A percentile compares a stretch with the other conserved stretches of the same genome.
Conservation (phyloP, 2,797 vertebrate species). For the Intellagama lesueurii region DNA sequence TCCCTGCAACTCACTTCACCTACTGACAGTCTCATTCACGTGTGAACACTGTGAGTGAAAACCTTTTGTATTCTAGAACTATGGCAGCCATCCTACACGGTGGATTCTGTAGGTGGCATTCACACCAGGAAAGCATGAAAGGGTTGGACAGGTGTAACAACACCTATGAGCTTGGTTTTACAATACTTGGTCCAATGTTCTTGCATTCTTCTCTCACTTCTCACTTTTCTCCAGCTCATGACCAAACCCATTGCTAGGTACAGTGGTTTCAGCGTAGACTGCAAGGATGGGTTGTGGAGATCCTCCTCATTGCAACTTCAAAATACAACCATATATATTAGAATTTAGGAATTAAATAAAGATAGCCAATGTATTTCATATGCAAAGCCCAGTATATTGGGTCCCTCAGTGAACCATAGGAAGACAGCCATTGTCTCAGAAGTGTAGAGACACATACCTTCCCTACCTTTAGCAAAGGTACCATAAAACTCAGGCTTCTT, state of each 20-base stretch:
- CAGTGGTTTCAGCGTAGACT: background rate
- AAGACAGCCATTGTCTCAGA: too few relatives aligned
- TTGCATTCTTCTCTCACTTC: background rate
- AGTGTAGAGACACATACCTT: too few relatives aligned
- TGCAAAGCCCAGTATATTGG: too few relatives aligned
- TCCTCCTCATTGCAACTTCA: too few relatives aligned
- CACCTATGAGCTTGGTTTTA: background rate
- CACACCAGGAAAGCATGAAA: background rate
- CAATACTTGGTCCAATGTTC: background rate
- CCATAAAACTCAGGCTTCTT: too few relatives aligned
- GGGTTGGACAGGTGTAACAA: background rate
- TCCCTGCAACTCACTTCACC: background rate
- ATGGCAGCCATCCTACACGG: background rate
- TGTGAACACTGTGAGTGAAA: background rate
- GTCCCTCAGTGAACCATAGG: too few relatives aligned
- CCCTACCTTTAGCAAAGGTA: too few relatives aligned
- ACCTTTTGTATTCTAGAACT: background rate
- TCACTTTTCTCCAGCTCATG: background rate
- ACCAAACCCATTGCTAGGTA: background rate
- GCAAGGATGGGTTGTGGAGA: background rate
- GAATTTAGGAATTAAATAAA: too few relatives aligned
- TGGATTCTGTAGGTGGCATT: background rate
- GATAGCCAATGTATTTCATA: too few relatives aligned
- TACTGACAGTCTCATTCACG: fast-evolving
- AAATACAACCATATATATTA: too few relatives aligned